A percentile compares a stretch with the other conserved stretches of the same genome.
These are phyloP conservation scores for Nixonia krombeini DNA, from an alignment of 1,140 invertebrate species.

Conservation along the genomic window DNA sequence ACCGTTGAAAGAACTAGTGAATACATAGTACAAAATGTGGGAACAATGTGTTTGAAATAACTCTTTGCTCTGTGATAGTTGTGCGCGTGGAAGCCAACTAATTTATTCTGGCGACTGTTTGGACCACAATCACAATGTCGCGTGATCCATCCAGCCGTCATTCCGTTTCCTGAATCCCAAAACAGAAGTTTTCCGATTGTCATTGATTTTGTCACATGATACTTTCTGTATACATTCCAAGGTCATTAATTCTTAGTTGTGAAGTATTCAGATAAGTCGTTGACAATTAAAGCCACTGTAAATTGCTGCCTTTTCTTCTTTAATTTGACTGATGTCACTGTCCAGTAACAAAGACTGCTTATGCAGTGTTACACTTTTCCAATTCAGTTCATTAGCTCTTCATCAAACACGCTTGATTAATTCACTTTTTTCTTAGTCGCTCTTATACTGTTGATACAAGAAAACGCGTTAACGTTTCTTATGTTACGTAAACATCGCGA, in stretches of 20 bases:
- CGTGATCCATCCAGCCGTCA: conserved; percentile 60
- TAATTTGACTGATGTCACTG: not conserved
- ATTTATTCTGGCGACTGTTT: conserved; percentile 57
- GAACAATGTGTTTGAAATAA: conserved; percentile 66
- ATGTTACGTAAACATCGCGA: no score
- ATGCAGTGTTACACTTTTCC: no score
- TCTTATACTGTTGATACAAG: no score
- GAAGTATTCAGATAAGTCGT: no score
- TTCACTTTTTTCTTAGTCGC: no score
- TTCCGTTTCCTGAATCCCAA: conserved; percentile 46
- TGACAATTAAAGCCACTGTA: no score
- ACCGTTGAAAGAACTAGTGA: conserved; percentile 24
- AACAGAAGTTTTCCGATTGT: conserved; percentile 18
- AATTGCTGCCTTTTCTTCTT: no score
- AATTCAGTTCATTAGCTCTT: no score
- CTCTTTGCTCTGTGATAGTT: conserved; percentile 71
- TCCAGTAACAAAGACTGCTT: no score
- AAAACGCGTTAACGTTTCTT: no score
- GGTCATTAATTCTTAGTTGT: no score
- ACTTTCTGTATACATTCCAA: not conserved
- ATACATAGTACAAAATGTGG: conserved; percentile 25
- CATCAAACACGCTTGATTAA: no score
- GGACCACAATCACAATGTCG: conserved; percentile 49
- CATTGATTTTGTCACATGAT: conserved; percentile 4
- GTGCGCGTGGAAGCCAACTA: conserved; percentile 70